Conservation (phyloP, 1,140 invertebrate species). For the Leptinotarsa undecemlineata region DNA sequence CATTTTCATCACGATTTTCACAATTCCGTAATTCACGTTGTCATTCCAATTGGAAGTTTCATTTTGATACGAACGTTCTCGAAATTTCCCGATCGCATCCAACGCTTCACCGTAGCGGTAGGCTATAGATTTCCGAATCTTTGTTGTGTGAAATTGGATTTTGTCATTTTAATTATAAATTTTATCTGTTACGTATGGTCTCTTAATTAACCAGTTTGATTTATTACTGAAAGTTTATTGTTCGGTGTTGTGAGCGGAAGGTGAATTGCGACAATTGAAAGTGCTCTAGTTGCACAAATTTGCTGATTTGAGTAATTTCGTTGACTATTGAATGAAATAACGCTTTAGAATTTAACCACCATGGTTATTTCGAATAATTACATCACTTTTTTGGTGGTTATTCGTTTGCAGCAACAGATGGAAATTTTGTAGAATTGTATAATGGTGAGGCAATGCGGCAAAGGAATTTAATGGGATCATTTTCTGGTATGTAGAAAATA, state of each 20-base stretch:
- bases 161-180: slow-evolving; percentile 54
- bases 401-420: no score
- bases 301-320: not conserved
- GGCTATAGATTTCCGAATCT: slow-evolving; percentile 50
- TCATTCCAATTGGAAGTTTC: not conserved
- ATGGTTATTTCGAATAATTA: not conserved
- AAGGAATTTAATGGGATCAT: no score
- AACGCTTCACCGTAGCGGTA: not conserved
- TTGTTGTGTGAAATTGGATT: slow-evolving; percentile 55
- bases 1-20: no score
- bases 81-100: not conserved
- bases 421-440: no score
- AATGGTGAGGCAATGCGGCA: no score
- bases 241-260: slow-evolving; percentile 9
- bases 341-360: no score
- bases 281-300: slow-evolving; percentile 22
- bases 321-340: no score
- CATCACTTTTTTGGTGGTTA: not conserved
- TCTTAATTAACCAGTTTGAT: slow-evolving; percentile 40
- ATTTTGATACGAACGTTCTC: not conserved
- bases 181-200: slow-evolving; percentile 42
- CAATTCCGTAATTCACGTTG: not conserved
- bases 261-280: slow-evolving; percentile 12
- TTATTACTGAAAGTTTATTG: slow-evolving; percentile 27
- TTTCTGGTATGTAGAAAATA: no score